Evolutionary conservation across 2,797 vertebrate species (phyloP).

Genomic region (Hydrophis major): DNA sequence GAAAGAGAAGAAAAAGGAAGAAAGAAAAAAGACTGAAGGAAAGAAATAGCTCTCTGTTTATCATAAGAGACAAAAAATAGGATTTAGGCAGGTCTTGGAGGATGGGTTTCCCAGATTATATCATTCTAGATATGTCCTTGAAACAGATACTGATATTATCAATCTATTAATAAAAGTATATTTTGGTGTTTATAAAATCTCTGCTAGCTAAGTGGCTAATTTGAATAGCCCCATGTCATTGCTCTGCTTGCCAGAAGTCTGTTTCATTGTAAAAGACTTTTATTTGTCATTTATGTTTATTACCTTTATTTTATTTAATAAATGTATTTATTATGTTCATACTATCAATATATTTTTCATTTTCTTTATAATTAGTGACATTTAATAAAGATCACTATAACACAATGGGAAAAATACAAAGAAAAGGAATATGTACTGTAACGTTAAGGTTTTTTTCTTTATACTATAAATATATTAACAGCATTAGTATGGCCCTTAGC

Average conservation of each 20-base stretch:
- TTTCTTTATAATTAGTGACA: neutral
- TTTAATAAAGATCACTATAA: neutral
- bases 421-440: neutral
- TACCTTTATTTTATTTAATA: neutral
- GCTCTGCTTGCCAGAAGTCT: neutral
- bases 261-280: neutral
- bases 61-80: neutral
- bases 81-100: neutral
- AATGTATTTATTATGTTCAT: neutral
- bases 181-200: neutral
- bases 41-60: neutral
- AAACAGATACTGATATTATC: neutral
- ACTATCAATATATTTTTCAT: neutral
- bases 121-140: neutral
- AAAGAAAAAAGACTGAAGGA: neutral
- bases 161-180: neutral
- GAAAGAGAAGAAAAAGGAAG: neutral
- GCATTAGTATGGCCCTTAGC: neutral
- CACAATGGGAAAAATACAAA: neutral
- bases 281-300: neutral
- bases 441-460: neutral
- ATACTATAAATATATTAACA: neutral
- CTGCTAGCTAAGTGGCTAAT: neutral
- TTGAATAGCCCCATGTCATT: neutral
- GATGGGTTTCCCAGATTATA: neutral